Percentiles rank a stretch among this genome's conserved stretches.
phyloP scores from a whole-genome alignment of 2,888 invertebrate genomes.

The Sturmia bella region DNA sequence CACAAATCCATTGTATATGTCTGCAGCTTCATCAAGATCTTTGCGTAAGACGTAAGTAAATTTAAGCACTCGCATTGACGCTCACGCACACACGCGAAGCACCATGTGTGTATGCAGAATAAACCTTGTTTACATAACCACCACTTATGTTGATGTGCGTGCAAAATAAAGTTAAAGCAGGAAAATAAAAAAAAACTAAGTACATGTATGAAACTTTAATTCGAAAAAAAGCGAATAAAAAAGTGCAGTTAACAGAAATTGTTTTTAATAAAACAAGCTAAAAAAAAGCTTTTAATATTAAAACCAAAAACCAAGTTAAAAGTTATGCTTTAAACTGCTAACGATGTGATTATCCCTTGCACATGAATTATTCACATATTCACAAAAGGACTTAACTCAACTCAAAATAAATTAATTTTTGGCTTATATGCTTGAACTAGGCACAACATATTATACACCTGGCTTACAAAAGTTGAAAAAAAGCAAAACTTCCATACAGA shows the following conservation, averaged over 20 bases:
- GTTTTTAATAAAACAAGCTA: not conserved
- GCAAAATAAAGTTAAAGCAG: slow-evolving; percentile 25
- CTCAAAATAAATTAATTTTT: no score
- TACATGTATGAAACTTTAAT: not conserved
- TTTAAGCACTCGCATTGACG: not conserved
- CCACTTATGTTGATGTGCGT: slow-evolving; percentile 3
- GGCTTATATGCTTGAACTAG: no score
- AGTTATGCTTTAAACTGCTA: no score
- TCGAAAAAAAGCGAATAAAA: not conserved
- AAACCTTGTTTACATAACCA: slow-evolving; percentile 27
- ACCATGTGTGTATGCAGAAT: not conserved
- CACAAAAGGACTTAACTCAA: no score
- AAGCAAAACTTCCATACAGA: no score
- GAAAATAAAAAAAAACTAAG: not conserved
- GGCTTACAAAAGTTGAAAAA: no score
- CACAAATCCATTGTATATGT: slow-evolving; percentile 13
- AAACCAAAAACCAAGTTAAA: no score
- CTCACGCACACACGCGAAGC: not conserved
- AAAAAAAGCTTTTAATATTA: no score
- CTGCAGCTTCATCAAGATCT: slow-evolving; percentile 3
- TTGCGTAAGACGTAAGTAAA: slow-evolving; percentile 17
- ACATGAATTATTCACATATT: no score
- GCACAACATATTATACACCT: no score
- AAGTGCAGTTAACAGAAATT: slow-evolving; percentile 9
- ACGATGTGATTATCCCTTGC: no score